These are phyloP conservation scores for Ylistrum balloti DNA, from an alignment of 1,140 invertebrate genomes.

Conservation along the genomic window DNA sequence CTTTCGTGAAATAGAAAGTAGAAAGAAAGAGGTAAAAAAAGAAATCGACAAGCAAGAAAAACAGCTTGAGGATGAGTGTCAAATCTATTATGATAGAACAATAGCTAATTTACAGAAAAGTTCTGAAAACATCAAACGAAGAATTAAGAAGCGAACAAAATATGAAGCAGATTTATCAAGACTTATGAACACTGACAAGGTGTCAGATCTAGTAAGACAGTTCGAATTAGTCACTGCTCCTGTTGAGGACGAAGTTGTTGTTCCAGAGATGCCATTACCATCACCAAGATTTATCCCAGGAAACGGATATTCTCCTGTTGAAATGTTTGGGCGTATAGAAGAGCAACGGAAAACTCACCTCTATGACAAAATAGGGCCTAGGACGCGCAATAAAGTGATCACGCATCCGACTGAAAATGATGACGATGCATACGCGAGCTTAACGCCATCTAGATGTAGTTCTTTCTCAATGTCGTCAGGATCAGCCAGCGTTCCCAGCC, in stretches of 20 bases:
- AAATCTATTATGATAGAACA: neutral
- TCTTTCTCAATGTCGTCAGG: neutral
- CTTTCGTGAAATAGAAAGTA: neutral
- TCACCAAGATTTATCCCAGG: neutral
- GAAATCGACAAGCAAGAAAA: neutral
- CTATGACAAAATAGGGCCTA: neutral
- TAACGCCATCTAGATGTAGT: neutral
- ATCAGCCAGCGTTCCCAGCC: neutral
- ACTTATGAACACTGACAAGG: neutral
- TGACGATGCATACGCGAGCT: neutral
- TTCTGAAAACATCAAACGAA: neutral
- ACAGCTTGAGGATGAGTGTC: neutral
- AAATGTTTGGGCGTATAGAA: neutral
- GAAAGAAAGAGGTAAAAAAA: neutral
- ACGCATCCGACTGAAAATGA: neutral
- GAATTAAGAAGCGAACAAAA: neutral
- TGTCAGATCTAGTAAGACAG: neutral
- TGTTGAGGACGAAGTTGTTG: neutral
- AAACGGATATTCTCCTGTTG: neutral
- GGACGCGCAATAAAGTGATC: neutral
- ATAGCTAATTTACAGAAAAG: neutral
- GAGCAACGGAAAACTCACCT: neutral
- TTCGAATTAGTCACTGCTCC: neutral
- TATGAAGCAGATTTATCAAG: neutral
- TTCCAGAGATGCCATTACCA: neutral